Conservation (phyloP, 2,797 vertebrate species). For the Pangasius djambal region DNA sequence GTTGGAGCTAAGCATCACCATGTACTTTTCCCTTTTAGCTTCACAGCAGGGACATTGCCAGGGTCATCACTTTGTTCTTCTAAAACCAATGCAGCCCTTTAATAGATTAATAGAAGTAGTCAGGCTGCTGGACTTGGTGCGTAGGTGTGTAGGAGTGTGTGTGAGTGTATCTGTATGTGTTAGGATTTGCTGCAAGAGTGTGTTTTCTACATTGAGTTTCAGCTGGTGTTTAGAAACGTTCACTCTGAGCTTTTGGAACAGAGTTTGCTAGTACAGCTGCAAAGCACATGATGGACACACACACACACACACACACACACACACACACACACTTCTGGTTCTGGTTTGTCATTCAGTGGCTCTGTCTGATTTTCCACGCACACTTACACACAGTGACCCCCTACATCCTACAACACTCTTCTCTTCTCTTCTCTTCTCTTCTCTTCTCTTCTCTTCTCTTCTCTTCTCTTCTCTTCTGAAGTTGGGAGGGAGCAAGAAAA, state of each 20-base stretch:
- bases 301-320: conserved; percentile 33
- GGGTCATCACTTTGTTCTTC: conserved; percentile 12
- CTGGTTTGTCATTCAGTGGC: conserved; percentile 47
- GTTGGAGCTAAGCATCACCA: not conserved
- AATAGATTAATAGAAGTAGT: not conserved
- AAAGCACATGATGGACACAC: conserved; percentile 37
- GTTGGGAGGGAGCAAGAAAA: not conserved
- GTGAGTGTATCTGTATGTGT: conserved; percentile 12
- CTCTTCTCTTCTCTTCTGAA: not conserved
- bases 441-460: not conserved
- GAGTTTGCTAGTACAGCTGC: conserved; percentile 50
- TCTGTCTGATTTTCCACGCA: conserved; percentile 41
- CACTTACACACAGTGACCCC: not conserved
- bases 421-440: not conserved
- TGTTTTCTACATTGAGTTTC: conserved; percentile 10
- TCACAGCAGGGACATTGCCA: not conserved
- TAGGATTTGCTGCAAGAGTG: not conserved
- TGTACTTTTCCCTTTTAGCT: not conserved
- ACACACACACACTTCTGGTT: conserved; percentile 6
- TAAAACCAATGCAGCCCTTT: not conserved
- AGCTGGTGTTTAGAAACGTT: conserved; percentile 15
- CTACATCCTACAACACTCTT: not conserved
- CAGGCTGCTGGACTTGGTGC: not conserved
- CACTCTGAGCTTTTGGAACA: conserved; percentile 41
- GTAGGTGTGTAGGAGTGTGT: not conserved